These are phyloP conservation scores for Caenorhabditis briggsae DNA, from an alignment of 1,140 invertebrate species.

Conservation along the genomic window DNA sequence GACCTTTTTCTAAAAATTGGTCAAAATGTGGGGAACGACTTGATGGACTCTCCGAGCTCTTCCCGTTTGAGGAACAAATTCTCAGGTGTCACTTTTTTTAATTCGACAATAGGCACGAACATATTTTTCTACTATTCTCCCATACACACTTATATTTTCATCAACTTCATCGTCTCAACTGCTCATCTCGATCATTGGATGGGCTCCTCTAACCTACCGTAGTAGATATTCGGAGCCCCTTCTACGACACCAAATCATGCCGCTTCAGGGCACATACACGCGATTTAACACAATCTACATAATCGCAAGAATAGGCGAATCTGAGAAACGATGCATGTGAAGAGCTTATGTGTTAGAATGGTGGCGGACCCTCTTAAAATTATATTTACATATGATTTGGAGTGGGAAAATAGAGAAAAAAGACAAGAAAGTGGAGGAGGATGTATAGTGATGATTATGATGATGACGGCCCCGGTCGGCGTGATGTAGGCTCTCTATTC, in stretches of 20 bases:
- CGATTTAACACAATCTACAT: slow-evolving; percentile 54
- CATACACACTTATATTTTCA: not conserved
- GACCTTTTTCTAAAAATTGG: too few species aligned
- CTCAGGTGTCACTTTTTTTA: too few species aligned
- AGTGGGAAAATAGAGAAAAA: slow-evolving; percentile 52
- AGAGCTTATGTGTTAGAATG: slow-evolving; percentile 51
- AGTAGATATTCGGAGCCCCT: slow-evolving; percentile 25
- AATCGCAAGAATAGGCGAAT: slow-evolving; percentile 52
- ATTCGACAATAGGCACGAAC: too few species aligned
- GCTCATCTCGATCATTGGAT: slow-evolving; percentile 36
- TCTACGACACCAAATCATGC: not conserved
- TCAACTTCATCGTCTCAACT: not conserved
- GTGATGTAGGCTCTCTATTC: not conserved
- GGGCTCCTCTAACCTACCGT: slow-evolving; percentile 44
- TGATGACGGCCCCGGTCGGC: slow-evolving; percentile 8
- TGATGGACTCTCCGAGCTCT: too few species aligned
- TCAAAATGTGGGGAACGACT: too few species aligned
- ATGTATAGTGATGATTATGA: slow-evolving; percentile 56
- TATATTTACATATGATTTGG: slow-evolving; percentile 54
- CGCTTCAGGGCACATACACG: slow-evolving; percentile 53
- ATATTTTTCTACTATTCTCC: not conserved
- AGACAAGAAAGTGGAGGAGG: slow-evolving; percentile 46
- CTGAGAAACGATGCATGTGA: slow-evolving; percentile 51
- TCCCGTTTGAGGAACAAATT: too few species aligned
- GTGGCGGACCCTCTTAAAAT: slow-evolving; percentile 46